Base-by-base conservation (phyloP, 1,140 invertebrate genomes). In the Linepithema humile region DNA sequence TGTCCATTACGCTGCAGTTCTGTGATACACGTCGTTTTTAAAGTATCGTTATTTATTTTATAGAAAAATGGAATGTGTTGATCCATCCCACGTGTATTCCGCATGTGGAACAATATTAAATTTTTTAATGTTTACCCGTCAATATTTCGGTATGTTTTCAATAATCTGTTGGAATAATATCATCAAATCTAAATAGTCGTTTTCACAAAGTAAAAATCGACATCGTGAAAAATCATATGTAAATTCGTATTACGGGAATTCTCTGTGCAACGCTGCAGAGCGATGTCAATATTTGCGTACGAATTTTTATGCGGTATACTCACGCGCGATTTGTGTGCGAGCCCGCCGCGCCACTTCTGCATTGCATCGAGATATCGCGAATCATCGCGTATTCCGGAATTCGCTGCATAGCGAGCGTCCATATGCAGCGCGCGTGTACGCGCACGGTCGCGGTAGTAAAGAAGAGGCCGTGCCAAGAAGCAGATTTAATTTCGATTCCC, bases 401-500 rank as follows among this genome's bases (percentile, higher is more conserved):
- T 59, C 65, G 26, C 48, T 17, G 12, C 45, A 3, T 70, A 45
- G 29, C 17, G 32, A 20, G 20, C 23, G 15, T 45, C 7, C 35
- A 23, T 26, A 17, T n/a, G n/a, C 40, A 1, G 10, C 40, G n/a
- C 23, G 23, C 23, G 23, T 67, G 5, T 10, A 38, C n/a, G n/a
- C n/a, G n/a, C n/a, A 12, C 20, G 45, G 17, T 20, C 20, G n/a
- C n/a, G 9, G 26, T n/a, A 17, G 20, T 38, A 55, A 70, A 70
- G 3, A 10, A 72, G 20, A 38, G n/a, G 32, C 32, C 20, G 12
- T 35, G 15, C 32, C 20, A 72, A 72, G 20, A n/a, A n/a, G 15
- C 20, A 72, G 48, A 72, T 55, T 72, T 55, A 72, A 72, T 55
- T 55, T 15, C n/a, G 48, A 55, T 72, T 72, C 20, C 40, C 15